Evolutionary conservation across 1,140 invertebrate genomes (phyloP), one percentile per base, ranked within the genome.

Genomic region (Chelonus insularis): DNA sequence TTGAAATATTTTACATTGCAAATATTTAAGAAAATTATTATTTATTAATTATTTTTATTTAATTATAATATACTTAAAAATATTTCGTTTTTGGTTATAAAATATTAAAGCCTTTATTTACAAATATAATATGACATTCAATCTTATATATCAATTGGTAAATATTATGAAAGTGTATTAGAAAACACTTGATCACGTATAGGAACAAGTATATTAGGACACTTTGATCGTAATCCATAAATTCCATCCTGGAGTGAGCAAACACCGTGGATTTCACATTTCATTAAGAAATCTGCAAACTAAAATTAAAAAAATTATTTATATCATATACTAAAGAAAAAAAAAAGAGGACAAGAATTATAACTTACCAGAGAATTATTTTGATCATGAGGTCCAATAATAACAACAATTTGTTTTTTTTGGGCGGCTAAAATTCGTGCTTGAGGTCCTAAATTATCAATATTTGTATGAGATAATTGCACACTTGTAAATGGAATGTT

Each of bases 401-500:
- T 86, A 2, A 93, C 88, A 47, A 96, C 86, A 37, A 91, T 86
- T 69, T 87, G 88, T 25, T 86, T 74, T 79, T 83, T 77, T 80
- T 82, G 76, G 64, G 83, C 73, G 74, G 86, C 81, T 72, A 89
- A 68, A 64, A 79, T 75, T 36, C 81, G 80, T n/a, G 84, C 83
- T 63, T 91, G 86, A 1, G 86, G 80, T 12, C 87, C 86, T 0
- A 91, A 74, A 8, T 83, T 81, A 69, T 88, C 82, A 36, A 89
- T 69, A 67, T 86, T 78, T 76, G 82, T 79, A 64, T 89, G 85
- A 18, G 84, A 88, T 70, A 87, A 86, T 75, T 83, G 88, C 4
- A 93, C 88, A 37, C 87, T 89, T 37, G 86, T 87, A 75, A 91
- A 92, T 9, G 92, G 93, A 74, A 96, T 89, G 75, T 95, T 96